phyloP scores from a whole-genome alignment of 2,888 invertebrate genomes.

The Phasia obesa region DNA sequence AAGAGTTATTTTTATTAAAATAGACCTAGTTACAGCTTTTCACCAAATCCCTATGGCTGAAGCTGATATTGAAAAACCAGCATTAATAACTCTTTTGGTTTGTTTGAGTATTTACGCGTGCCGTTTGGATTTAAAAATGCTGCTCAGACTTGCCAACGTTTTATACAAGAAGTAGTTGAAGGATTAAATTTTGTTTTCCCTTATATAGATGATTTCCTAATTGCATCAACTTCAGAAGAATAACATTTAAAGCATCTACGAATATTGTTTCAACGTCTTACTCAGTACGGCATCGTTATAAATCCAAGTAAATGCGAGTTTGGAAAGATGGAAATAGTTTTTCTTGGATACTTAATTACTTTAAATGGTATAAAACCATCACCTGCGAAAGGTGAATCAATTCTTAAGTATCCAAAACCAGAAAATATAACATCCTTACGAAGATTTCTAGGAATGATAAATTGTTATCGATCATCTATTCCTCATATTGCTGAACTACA shows the following conservation, averaged over 20 bases:
- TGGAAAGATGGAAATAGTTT: too few relatives aligned
- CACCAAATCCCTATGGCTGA: neutral
- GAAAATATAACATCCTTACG: too few relatives aligned
- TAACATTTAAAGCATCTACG: neutral
- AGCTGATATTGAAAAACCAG: neutral
- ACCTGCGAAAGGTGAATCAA: too few relatives aligned
- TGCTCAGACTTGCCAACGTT: neutral
- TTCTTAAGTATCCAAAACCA: too few relatives aligned
- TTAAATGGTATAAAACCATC: too few relatives aligned
- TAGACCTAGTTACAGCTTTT: neutral
- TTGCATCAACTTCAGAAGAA: too few relatives aligned
- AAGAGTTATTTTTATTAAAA: neutral
- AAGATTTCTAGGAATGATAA: too few relatives aligned
- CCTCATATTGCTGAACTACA: neutral
- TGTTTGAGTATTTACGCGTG: neutral
- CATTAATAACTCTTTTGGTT: slow-evolving; percentile 13
- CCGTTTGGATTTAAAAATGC: slow-evolving; percentile 3
- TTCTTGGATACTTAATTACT: too few relatives aligned
- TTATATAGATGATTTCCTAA: too few relatives aligned
- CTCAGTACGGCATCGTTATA: too few relatives aligned
- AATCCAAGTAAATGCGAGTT: too few relatives aligned
- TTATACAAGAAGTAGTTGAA: neutral
- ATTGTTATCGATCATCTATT: neutral
- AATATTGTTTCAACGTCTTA: too few relatives aligned
- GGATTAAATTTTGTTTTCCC: slow-evolving; percentile 1